A percentile compares a stretch with the other conserved stretches of the same genome.
These are phyloP conservation scores for Zosterops japonicus DNA, from an alignment of 2,113 vertebrate species.

Conservation along the genomic window DNA sequence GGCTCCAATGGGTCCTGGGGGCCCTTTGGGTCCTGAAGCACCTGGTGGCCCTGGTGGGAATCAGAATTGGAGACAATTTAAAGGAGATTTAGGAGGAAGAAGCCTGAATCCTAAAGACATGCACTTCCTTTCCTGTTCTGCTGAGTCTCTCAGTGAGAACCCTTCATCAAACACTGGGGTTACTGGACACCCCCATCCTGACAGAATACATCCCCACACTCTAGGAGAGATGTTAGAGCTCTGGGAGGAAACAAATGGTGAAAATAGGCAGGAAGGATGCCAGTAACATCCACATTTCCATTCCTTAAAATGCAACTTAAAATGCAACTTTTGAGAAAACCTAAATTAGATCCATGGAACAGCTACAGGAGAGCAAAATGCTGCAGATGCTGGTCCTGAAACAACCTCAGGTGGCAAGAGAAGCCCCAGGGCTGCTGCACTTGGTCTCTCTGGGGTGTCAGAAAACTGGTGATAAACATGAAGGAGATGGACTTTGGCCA, in stretches of 20 bases:
- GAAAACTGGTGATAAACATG: not conserved
- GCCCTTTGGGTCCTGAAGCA: slow-evolving; percentile 81
- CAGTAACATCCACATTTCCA: not conserved
- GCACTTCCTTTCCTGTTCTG: not conserved
- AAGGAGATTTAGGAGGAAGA: not conserved
- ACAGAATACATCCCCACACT: not conserved
- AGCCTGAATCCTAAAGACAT: not conserved
- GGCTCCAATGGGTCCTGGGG: slow-evolving; percentile 78
- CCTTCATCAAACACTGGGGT: not conserved
- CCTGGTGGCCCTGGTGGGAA: slow-evolving; percentile 76
- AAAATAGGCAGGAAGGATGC: not conserved
- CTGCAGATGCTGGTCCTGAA: not conserved
- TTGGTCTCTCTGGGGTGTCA: not conserved
- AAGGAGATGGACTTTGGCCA: not conserved
- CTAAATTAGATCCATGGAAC: not conserved
- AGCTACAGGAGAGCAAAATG: not conserved
- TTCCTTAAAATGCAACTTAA: not conserved
- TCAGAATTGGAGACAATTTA: not conserved
- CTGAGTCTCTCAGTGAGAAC: not conserved
- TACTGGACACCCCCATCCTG: not conserved
- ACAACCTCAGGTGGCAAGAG: not conserved
- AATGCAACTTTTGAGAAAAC: not conserved
- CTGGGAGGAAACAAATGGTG: not conserved
- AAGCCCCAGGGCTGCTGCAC: not conserved
- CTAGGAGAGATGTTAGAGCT: not conserved